Evolutionary conservation across 1,140 invertebrate species (phyloP).

Genomic region (Drosophila trapezifrons): DNA sequence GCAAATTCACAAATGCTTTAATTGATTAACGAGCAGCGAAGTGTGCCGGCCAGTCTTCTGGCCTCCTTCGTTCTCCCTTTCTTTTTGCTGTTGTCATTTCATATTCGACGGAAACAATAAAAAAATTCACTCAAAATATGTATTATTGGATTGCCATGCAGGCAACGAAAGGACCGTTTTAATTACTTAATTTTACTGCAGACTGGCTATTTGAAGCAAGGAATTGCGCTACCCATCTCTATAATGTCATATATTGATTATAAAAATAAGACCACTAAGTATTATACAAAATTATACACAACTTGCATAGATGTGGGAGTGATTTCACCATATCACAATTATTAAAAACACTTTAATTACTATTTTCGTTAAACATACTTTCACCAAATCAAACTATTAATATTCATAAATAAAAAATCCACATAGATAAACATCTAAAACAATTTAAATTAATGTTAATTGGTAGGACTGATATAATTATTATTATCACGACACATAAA

Average conservation of each 20-base stretch:
- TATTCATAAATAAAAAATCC: too few species aligned
- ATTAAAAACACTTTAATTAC: too few species aligned
- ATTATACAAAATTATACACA: not conserved
- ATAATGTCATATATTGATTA: not conserved
- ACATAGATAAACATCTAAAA: too few species aligned
- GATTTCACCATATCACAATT: too few species aligned
- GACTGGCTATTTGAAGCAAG: not conserved
- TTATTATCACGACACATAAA: too few species aligned
- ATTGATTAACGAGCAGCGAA: conserved; percentile 66
- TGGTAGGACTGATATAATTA: too few species aligned
- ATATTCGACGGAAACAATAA: conserved; percentile 25
- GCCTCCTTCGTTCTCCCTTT: not conserved
- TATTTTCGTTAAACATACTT: too few species aligned
- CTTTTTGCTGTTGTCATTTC: conserved; percentile 23
- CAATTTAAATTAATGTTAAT: too few species aligned
- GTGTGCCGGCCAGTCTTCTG: conserved; percentile 38
- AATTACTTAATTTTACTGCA: not conserved
- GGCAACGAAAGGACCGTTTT: not conserved
- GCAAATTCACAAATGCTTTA: conserved; percentile 67
- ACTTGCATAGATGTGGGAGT: too few species aligned
- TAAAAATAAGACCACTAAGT: not conserved
- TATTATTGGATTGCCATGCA: conserved; percentile 7
- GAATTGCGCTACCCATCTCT: too few species aligned
- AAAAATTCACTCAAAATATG: conserved; percentile 13
- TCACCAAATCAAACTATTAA: too few species aligned